Evolutionary conservation across 2,888 invertebrate species (phyloP).

Genomic region (Lithophane ornitopus): DNA sequence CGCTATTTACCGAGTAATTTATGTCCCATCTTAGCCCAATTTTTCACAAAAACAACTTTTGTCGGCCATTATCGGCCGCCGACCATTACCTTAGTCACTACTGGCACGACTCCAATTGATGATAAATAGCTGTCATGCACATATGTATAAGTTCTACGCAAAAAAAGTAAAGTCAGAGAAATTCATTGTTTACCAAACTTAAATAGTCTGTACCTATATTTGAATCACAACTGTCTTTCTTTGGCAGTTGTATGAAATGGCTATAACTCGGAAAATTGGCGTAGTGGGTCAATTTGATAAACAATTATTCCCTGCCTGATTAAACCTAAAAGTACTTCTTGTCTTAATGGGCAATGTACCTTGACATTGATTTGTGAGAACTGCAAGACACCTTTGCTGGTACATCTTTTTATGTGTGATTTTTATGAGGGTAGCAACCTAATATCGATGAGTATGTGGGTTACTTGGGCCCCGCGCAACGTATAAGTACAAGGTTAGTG

Average conservation of each 20-base stretch:
- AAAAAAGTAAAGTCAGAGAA: conserved; percentile 24
- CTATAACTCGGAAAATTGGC: background rate
- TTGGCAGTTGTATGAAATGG: background rate
- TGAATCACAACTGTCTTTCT: background rate
- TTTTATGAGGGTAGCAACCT: conserved; percentile 31
- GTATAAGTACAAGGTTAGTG: conserved; percentile 26
- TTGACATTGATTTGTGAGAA: conserved; percentile 19
- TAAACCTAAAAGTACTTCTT: background rate
- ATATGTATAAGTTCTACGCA: conserved; percentile 4
- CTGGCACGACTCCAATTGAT: conserved; percentile 46
- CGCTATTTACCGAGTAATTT: conserved; percentile 12
- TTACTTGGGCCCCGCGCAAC: conserved; percentile 42
- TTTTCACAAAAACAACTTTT: conserved; percentile 42
- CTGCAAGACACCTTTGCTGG: conserved; percentile 22
- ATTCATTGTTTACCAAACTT: background rate
- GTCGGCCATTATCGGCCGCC: conserved; percentile 14
- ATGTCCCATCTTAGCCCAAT: conserved; percentile 13
- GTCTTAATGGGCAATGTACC: conserved; percentile 14
- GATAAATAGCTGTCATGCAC: conserved; percentile 35
- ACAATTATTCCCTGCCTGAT: no score
- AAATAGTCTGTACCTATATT: background rate
- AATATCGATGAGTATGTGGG: conserved; percentile 21
- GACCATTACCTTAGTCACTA: conserved; percentile 27
- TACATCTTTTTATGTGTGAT: conserved; percentile 23
- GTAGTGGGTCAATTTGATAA: background rate